Evolutionary conservation across 2,797 vertebrate species (phyloP), one percentile per base, ranked within the genome.

Genomic region (Dromococcyx pavoninus): DNA sequence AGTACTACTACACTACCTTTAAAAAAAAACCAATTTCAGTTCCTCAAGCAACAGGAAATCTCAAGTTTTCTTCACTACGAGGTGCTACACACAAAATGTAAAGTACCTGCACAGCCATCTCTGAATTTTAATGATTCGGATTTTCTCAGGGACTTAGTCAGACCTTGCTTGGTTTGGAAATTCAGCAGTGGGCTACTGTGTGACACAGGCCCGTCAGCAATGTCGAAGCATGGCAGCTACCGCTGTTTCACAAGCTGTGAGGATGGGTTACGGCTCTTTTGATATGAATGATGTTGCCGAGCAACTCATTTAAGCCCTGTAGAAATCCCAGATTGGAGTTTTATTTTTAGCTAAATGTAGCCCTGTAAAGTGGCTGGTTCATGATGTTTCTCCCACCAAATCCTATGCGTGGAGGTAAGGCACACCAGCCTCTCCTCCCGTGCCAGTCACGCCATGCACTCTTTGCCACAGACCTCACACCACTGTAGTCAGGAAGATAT

Each of bases 301-400:
- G 93, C 80, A 93, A 88, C 93, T 88, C 86, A 43, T 88, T 88
- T 70, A 78, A 94, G 76, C 76, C 88, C 76, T 64, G 89, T 32
- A 90, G 73, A 93, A 94, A 93, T 51, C 51, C 76, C 91, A 92
- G 86, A 80, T 56, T 92, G 84, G 69, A 84, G 89, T 56, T 92
- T 80, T 91, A 92, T 77, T 93, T 96, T 90, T 83, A 93, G 86
- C 91, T 60, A 60, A 76, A 67, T 67, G 61, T 21, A n/a, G 75
- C 66, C 82, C 28, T 89, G 71, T 17, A 17, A 65, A 89, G 86
- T 41, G 82, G 41, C 72, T 61, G 75, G 53, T 85, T 77, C 62
- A 5, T 10, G 33, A 56, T 35, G 78, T 60, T 78, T 89, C 71
- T 72, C 80, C 35, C 88, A 65, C n/a, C 5, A 39, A 56, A 54